Evolutionary conservation across 2,888 invertebrate genomes (phyloP).

Genomic region (Apocheima hispidaria): DNA sequence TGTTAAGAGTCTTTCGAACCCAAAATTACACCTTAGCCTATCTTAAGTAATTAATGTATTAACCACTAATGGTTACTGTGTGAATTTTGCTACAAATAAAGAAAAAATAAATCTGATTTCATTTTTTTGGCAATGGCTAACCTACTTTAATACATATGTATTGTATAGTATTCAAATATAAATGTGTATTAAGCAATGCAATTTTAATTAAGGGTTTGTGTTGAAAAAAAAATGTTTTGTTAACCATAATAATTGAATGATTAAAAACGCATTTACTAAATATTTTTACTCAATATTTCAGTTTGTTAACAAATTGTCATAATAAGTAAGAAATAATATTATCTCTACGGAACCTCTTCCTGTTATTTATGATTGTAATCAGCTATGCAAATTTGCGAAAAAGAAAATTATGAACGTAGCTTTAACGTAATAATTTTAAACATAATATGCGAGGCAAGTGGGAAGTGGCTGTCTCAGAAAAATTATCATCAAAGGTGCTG

Average conservation of each 20-base stretch:
- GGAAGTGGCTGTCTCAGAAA: too few relatives aligned
- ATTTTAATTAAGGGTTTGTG: background rate
- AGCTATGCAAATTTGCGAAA: too few relatives aligned
- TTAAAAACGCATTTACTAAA: background rate
- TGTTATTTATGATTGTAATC: background rate
- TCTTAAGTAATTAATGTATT: slow-evolving; percentile 42
- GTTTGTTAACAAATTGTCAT: background rate
- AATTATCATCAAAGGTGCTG: too few relatives aligned
- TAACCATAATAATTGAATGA: too few relatives aligned
- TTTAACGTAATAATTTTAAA: too few relatives aligned
- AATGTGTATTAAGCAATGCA: background rate
- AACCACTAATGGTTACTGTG: background rate
- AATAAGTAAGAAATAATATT: background rate
- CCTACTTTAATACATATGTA: background rate
- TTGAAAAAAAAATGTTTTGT: background rate
- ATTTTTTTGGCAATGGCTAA: background rate
- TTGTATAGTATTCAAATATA: background rate
- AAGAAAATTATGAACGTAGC: too few relatives aligned
- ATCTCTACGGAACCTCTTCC: background rate
- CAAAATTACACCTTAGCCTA: slow-evolving; percentile 53
- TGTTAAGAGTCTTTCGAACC: slow-evolving; percentile 53
- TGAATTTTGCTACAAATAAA: slow-evolving; percentile 4
- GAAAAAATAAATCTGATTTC: background rate
- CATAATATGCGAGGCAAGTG: too few relatives aligned
- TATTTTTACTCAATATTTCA: background rate